Evolutionary conservation across 2,888 invertebrate species (phyloP).

Genomic region (Drosophila niveifrons): DNA sequence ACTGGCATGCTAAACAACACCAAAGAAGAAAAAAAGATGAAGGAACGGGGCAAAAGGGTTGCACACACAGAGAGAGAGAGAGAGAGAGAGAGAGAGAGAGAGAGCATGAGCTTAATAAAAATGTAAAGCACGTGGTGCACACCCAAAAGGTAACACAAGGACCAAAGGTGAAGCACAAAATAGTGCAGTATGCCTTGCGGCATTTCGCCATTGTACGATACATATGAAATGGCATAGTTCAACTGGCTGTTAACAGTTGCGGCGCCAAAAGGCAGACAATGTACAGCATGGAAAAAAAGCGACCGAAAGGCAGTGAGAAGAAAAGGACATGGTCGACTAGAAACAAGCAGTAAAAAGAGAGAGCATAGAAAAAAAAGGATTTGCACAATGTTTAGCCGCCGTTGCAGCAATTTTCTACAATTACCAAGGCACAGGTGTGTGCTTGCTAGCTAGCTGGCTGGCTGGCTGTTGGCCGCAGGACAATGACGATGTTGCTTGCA

Average conservation of each 20-base stretch:
- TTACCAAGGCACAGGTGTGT: slow-evolving; percentile 76
- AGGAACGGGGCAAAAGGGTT: slow-evolving; percentile 65
- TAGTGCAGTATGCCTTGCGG: slow-evolving; percentile 74
- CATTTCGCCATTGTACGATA: slow-evolving; percentile 54
- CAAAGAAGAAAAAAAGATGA: slow-evolving; percentile 1
- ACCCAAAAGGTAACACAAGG: slow-evolving; percentile 54
- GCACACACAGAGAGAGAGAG: slow-evolving; percentile 24
- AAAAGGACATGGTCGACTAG: slow-evolving; percentile 39
- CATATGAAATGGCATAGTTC: slow-evolving; percentile 79
- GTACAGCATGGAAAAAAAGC: slow-evolving; percentile 23
- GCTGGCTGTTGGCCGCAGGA: slow-evolving; percentile 44
- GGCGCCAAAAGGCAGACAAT: slow-evolving; percentile 74
- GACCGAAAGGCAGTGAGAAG: slow-evolving; percentile 18
- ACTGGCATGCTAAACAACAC: slow-evolving; percentile 77
- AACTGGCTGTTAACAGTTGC: slow-evolving; percentile 83
- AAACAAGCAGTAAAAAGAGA: slow-evolving; percentile 2
- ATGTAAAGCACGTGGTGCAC: slow-evolving; percentile 81
- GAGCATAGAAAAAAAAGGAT: slow-evolving; percentile 69
- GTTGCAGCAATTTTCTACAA: slow-evolving; percentile 82
- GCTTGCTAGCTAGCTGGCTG: background rate
- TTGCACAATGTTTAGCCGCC: slow-evolving; percentile 79
- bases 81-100: background rate
- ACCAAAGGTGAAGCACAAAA: slow-evolving; percentile 70
- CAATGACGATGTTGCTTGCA: slow-evolving; percentile 31
- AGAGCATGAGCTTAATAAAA: slow-evolving; percentile 79